A percentile compares a stretch with the other conserved stretches of the same genome.
Conservation (phyloP, 2,888 invertebrate species). For the Lasioglossum pauxillum region DNA sequence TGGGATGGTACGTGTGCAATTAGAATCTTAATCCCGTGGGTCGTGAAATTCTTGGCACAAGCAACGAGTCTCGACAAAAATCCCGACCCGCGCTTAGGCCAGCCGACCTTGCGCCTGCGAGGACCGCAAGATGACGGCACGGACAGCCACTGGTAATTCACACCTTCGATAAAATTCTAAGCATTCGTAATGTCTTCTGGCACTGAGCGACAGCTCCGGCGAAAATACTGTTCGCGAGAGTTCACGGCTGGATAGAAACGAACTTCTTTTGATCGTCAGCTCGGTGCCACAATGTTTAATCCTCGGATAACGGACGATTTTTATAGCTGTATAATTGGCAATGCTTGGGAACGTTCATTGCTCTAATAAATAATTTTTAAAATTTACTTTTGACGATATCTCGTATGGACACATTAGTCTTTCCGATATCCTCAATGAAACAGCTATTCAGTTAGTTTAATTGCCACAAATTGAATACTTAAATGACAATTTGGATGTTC, state of each 20-base stretch:
- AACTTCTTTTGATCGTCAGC: neutral
- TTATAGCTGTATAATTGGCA: no score
- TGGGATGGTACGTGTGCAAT: constrained; percentile 24
- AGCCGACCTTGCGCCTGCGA: constrained; percentile 61
- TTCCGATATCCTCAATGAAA: no score
- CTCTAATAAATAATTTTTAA: no score
- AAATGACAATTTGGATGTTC: no score
- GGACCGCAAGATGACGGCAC: constrained; percentile 58
- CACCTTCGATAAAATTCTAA: constrained; percentile 63
- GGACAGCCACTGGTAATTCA: constrained; percentile 55
- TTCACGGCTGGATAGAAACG: neutral
- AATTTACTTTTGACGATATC: no score
- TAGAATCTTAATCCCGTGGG: constrained; percentile 39
- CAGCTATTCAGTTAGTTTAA: no score
- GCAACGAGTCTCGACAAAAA: constrained; percentile 58
- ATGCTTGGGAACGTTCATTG: no score
- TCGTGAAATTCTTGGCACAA: constrained; percentile 67
- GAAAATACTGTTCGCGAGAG: neutral
- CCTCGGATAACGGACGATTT: no score
- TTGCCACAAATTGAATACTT: no score
- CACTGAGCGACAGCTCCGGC: neutral
- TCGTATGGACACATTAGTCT: no score
- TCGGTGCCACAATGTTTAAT: neutral
- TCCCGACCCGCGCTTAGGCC: constrained; percentile 53
- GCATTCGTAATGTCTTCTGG: constrained; percentile 41